Base-by-base conservation (phyloP, 1,140 invertebrate species). In the Eufriesea mexicana region DNA sequence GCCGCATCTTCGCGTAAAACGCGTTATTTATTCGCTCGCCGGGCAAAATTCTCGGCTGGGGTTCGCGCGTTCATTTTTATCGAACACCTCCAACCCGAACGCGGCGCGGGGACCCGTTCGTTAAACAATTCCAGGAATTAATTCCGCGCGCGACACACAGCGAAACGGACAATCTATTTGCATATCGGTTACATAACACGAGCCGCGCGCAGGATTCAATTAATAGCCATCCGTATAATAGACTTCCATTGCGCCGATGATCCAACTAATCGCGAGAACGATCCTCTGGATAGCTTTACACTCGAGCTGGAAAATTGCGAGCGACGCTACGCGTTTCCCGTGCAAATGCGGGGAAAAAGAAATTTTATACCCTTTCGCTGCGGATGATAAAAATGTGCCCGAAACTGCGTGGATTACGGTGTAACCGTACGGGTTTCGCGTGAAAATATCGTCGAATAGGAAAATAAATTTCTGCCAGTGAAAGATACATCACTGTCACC, bases 151-250 rank as follows among this genome's bases (percentile, higher is more conserved):
- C 78, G 79, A 74, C 70, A 80, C 70, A 80, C 59, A 12, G 70
- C 72, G 72, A 81, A 76, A 81, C 79, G 66, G 79, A 81, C 61
- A 67, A 75, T 81, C 79, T 81, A 81, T 81, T 81, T 81, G 79
- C 79, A 76, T 81, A 81, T 81, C 79, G 79, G 79, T 81, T 81
- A 75, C 79, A 75, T 81, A 81, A 81, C 79, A 81, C 72, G 79
- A 67, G 28, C 72, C 61, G 61, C 20, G 25, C 72, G 61, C 62
- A 12, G 79, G 79, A 81, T 81, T 81, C 79, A 75, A 81, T 81
- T 81, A 81, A 81, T 81, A 81, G 79, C 72, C 72, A 57, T 81
- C 79, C 79, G 79, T 81, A 64, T 81, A 81, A 81, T 75, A 67
- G 72, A 81, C 79, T 75, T 75, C 79, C 72, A 57, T 76, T 67